Evolutionary conservation across 2,797 vertebrate genomes (phyloP), one percentile per base, ranked within the genome.

Genomic region (Pantherophis vulpinus): DNA sequence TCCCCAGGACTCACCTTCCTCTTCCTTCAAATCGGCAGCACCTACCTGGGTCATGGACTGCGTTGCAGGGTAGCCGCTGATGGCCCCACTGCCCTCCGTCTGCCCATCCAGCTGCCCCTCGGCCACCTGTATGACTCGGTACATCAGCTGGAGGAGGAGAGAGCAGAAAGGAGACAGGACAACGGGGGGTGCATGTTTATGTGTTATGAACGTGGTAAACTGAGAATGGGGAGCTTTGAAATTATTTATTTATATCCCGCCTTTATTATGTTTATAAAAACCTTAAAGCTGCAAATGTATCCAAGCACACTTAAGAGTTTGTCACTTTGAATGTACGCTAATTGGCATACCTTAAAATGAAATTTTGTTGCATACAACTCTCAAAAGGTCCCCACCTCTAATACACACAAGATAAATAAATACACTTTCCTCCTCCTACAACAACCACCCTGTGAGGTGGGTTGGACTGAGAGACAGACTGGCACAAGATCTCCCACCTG

Each of bases 111-210:
- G 95, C 97, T 99, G 99, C n/a, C 99, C 98, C 86, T 99, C 99
- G 0, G 99, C 98, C 93, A 99, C 98, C 96, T 99, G 99, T 96
- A 99, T 99, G 96, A 99, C 99, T 93, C 99, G 97, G 96, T 99
- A 99, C 94, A 99, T 99, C 97, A 99, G 98, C 99, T 99, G 94
- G 8, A 20, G 93, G 59, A n/a, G 14, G 29, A 4, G 20, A 66
- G 51, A n/a, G 27, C 4, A 12, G 11, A 25, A 32, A 25, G 37
- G 20, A 63, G 16, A 12, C 42, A 14, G 37, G 14, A 51, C 32
- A 89, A 59, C 12, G 10, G 10, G 0, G 60, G 2, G 51, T 54
- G 51, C 42, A 42, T 54, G 9, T 54, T 1, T 54, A 7, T 54
- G 51, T 20, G 56, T 56, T 13, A 51, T 74, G 66, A 37, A 79